Evolutionary conservation across 2,797 vertebrate genomes (phyloP).

Genomic region (Coluber constrictor): DNA sequence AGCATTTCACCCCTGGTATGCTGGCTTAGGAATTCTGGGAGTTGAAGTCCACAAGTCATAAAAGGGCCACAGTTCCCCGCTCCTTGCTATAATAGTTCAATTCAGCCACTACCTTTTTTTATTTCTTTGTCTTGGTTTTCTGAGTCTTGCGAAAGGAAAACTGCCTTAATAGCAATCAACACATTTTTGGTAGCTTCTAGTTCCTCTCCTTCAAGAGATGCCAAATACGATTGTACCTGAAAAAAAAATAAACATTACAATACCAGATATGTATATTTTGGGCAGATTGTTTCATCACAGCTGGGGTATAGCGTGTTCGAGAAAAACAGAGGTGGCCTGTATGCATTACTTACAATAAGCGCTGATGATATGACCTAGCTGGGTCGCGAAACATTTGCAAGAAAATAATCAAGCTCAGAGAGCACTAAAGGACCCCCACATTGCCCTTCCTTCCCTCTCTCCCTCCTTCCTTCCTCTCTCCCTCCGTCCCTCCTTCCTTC

Average conservation of each 20-base stretch:
- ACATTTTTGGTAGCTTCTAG: slow-evolving; percentile 85
- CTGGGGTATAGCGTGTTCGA: background rate
- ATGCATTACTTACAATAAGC: background rate
- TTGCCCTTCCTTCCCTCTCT: too few relatives aligned
- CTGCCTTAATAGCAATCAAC: slow-evolving; percentile 89
- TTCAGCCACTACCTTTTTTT: slow-evolving; percentile 66
- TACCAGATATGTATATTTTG: background rate
- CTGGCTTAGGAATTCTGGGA: too few relatives aligned
- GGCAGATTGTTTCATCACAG: background rate
- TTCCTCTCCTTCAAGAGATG: slow-evolving; percentile 78
- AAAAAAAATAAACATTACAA: slow-evolving; percentile 8
- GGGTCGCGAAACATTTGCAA: background rate
- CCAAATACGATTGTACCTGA: slow-evolving; percentile 89
- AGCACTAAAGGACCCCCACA: background rate
- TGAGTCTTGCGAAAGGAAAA: slow-evolving; percentile 81
- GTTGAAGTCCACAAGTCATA: background rate
- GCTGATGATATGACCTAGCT: background rate
- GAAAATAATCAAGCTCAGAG: background rate
- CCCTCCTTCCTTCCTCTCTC: too few relatives aligned
- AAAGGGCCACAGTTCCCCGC: background rate
- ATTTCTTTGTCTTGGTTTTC: slow-evolving; percentile 66
- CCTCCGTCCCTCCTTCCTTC: too few relatives aligned
- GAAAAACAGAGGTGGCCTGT: background rate
- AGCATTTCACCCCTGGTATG: too few relatives aligned
- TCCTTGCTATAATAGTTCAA: background rate